These are phyloP conservation scores for Zaprionus kolodkinae DNA, from an alignment of 1,140 invertebrate species.

Conservation along the genomic window DNA sequence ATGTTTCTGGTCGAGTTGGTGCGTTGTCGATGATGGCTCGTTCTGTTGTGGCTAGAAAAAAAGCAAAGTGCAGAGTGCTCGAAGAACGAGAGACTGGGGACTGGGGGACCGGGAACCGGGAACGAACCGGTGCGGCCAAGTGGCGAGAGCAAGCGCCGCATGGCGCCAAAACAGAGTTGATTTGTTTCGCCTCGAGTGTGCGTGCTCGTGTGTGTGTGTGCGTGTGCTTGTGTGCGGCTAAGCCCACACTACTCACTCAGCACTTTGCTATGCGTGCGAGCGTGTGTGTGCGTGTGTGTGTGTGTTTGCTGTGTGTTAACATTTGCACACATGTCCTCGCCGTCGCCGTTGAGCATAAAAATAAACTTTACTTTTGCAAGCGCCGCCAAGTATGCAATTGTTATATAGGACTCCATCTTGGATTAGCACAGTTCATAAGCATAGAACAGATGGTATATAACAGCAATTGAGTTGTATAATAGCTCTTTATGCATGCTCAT, in stretches of 20 bases:
- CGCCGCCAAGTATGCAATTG: constrained; percentile 78
- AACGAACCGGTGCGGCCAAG: constrained; percentile 23
- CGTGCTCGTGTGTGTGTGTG: constrained; percentile 41
- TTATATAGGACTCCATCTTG: constrained; percentile 44
- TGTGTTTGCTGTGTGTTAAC: constrained; percentile 57
- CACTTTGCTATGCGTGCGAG: constrained; percentile 12
- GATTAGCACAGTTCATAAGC: not conserved
- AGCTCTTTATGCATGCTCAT: not conserved
- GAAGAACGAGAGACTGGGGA: constrained; percentile 27
- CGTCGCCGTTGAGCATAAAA: constrained; percentile 70
- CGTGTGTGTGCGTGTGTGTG: constrained; percentile 13
- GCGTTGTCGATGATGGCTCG: constrained; percentile 60
- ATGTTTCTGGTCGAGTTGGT: constrained; percentile 63
- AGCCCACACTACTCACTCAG: constrained; percentile 23
- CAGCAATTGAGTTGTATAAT: not conserved
- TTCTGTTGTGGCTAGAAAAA: constrained; percentile 50
- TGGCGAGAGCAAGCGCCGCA: constrained; percentile 43
- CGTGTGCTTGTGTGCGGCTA: constrained; percentile 22
- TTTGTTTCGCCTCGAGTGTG: constrained; percentile 46
- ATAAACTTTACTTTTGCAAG: constrained; percentile 71
- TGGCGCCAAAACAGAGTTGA: constrained; percentile 81
- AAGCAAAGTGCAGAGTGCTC: constrained; percentile 46
- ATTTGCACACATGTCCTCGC: constrained; percentile 65
- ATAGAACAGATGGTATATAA: not conserved
- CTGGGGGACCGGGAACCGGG: no score